phyloP scores from a whole-genome alignment of 2,888 invertebrate species.

The Dioctria rufipes region DNA sequence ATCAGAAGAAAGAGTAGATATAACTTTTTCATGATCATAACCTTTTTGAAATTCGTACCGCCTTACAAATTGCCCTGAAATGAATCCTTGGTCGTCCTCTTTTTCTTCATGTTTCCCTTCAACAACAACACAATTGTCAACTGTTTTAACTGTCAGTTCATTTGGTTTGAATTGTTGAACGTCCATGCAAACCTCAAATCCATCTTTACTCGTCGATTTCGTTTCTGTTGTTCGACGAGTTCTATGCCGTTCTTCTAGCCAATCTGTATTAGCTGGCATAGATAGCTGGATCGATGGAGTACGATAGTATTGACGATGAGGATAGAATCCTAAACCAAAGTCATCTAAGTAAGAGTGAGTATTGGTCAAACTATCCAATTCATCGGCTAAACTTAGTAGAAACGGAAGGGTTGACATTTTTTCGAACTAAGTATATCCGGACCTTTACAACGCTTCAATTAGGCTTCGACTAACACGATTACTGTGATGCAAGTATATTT shows the following conservation, averaged over 20 bases:
- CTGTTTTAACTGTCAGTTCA: conserved; percentile 84
- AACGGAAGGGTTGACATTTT: conserved; percentile 70
- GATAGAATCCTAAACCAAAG: conserved; percentile 70
- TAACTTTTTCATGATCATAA: conserved; percentile 81
- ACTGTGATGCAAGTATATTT: conserved; percentile 27
- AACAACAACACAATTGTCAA: conserved; percentile 80
- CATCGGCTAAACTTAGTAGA: conserved; percentile 69
- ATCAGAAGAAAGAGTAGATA: conserved; percentile 83
- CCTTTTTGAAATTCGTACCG: conserved; percentile 83
- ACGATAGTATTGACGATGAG: conserved; percentile 69
- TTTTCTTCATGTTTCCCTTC: conserved; percentile 86
- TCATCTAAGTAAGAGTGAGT: conserved; percentile 70
- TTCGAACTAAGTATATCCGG: conserved; percentile 64
- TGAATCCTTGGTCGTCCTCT: conserved; percentile 82
- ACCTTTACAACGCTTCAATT: conserved; percentile 16
- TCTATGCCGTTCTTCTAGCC: conserved; percentile 65
- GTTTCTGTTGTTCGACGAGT: background rate
- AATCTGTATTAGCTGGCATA: conserved; percentile 69
- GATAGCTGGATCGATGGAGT: conserved; percentile 69
- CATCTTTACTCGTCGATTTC: conserved; percentile 73
- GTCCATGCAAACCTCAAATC: conserved; percentile 81
- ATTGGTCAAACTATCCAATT: conserved; percentile 69
- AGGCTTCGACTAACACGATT: conserved; percentile 17
- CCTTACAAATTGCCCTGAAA: conserved; percentile 83
- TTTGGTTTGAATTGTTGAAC: conserved; percentile 85